These are phyloP conservation scores for Apotomis capreana DNA, from an alignment of 2,888 invertebrate species.

Conservation along the genomic window DNA sequence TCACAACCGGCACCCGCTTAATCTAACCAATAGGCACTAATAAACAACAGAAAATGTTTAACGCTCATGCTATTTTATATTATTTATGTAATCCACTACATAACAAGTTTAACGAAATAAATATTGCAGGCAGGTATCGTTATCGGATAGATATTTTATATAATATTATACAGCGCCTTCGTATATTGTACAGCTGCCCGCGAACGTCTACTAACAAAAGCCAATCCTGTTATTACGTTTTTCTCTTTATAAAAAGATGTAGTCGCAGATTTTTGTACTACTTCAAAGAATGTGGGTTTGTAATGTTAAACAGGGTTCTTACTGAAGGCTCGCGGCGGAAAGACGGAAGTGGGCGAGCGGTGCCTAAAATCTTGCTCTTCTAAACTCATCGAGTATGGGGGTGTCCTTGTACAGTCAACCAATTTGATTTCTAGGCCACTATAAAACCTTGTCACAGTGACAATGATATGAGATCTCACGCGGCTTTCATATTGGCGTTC, in stretches of 20 bases:
- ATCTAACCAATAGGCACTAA: no score
- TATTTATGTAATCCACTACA: no score
- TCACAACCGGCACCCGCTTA: no score
- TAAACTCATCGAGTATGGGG: slow-evolving; percentile 3
- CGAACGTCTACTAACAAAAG: slow-evolving; percentile 31
- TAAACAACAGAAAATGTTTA: no score
- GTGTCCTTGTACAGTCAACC: not conserved
- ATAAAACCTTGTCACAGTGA: not conserved
- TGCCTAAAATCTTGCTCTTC: slow-evolving; percentile 24
- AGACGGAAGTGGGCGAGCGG: slow-evolving; percentile 29
- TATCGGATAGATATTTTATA: not conserved
- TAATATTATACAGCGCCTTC: not conserved
- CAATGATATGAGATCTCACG: not conserved
- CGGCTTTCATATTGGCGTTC: not conserved
- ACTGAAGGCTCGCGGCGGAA: slow-evolving; percentile 24
- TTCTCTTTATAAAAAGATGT: slow-evolving; percentile 22
- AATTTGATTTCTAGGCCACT: not conserved
- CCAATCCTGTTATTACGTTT: slow-evolving; percentile 38
- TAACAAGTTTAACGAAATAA: not conserved
- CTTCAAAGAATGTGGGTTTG: slow-evolving; percentile 39
- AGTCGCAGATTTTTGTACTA: slow-evolving; percentile 19
- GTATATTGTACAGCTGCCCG: slow-evolving; percentile 4
- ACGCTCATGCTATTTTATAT: no score
- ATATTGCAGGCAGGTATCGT: not conserved
- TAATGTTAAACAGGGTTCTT: slow-evolving; percentile 32